phyloP scores from a whole-genome alignment of 2,113 vertebrate genomes.

The Albula glossodonta region DNA sequence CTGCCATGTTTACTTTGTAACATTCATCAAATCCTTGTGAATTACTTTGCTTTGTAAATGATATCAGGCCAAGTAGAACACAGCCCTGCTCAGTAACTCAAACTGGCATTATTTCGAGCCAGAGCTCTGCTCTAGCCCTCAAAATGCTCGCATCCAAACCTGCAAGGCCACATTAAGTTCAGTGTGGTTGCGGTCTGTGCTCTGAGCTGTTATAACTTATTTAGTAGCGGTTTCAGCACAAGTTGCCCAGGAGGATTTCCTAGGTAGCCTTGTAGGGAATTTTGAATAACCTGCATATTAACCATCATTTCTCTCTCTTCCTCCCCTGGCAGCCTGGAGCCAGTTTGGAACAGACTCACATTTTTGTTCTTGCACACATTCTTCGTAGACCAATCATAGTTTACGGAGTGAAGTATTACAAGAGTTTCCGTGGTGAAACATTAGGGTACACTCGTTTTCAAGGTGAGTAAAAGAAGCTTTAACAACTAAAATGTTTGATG shows the following conservation, averaged over 20 bases:
- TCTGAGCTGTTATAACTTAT: too few species aligned
- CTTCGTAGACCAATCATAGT: conserved; percentile 98
- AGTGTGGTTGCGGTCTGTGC: too few species aligned
- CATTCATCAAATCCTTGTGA: neutral
- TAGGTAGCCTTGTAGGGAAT: neutral
- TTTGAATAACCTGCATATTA: neutral
- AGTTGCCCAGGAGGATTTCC: neutral
- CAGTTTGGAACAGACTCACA: conserved; percentile 98
- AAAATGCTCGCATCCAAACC: too few species aligned
- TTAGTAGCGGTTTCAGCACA: neutral
- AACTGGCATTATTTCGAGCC: neutral
- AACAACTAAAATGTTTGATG: neutral
- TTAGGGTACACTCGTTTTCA: conserved; percentile 98
- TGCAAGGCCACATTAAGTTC: too few species aligned
- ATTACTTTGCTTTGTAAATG: neutral
- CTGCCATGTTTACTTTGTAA: conserved; percentile 32
- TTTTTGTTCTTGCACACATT: conserved; percentile 99
- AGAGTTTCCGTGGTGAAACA: conserved; percentile 98
- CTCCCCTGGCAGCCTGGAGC: conserved; percentile 84
- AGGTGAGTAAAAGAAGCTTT: conserved; percentile 74
- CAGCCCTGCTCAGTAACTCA: neutral
- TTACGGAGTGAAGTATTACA: conserved; percentile 99
- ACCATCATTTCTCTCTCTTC: neutral
- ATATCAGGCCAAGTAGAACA: neutral
- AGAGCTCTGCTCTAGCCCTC: neutral